A percentile compares a stretch with the other conserved stretches of the same genome.
phyloP scores from a whole-genome alignment of 2,888 invertebrate genomes.

The Drosophila phalerata region DNA sequence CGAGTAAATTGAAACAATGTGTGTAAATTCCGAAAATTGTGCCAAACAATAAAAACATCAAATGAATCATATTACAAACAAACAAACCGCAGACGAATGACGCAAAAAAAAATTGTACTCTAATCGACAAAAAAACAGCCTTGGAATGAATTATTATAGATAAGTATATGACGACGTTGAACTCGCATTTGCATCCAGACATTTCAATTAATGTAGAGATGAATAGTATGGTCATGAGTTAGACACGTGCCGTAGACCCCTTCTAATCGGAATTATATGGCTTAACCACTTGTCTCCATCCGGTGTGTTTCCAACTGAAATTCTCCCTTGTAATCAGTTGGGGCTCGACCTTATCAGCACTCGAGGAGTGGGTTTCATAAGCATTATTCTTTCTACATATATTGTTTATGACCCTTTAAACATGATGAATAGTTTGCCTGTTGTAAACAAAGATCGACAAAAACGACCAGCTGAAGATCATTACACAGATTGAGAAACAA shows the following conservation, averaged over 20 bases:
- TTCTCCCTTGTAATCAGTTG: slow-evolving; percentile 25
- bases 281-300: slow-evolving; percentile 27
- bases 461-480: not conserved
- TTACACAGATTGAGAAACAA: not conserved
- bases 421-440: not conserved
- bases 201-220: not conserved
- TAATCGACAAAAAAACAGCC: slow-evolving; percentile 31
- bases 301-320: slow-evolving; percentile 37
- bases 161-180: slow-evolving; percentile 29
- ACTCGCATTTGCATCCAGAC: slow-evolving; percentile 9
- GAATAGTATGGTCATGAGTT: slow-evolving; percentile 2
- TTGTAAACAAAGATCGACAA: not conserved
- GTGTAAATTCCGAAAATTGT: slow-evolving; percentile 21
- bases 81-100: slow-evolving; percentile 36
- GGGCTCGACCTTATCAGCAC: slow-evolving; percentile 38
- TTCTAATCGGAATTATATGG: slow-evolving; percentile 6
- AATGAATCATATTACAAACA: slow-evolving; percentile 50
- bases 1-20: slow-evolving; percentile 9
- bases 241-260: slow-evolving; percentile 31
- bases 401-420: not conserved
- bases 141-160: slow-evolving; percentile 26
- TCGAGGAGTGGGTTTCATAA: slow-evolving; percentile 8
- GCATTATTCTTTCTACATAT: not conserved
- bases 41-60: slow-evolving; percentile 6
- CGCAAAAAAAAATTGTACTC: slow-evolving; percentile 37